Base-by-base conservation (phyloP, 2,888 invertebrate species). In the Drosophila acutilabella region DNA sequence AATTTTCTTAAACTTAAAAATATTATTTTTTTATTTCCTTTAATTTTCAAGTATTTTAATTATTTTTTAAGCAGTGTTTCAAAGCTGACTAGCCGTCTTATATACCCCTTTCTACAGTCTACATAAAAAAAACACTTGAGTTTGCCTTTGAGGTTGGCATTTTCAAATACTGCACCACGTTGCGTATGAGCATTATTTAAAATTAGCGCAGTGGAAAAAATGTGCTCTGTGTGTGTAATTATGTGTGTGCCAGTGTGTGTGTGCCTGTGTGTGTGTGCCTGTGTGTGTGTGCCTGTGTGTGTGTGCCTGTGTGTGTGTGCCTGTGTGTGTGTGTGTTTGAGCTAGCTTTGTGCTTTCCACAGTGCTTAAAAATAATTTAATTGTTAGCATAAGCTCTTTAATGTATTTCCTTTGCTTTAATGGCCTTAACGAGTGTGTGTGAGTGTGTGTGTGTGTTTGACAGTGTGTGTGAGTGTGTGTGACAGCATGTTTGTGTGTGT, bases 361-460 rank as follows among this genome's bases (percentile, higher is more conserved):
- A 68, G 68, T 74, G 78, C 81, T 87, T 74, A 74, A 76, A 81
- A 76, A 75, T 83, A 83, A 83, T 87, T 83, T 84, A 83, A 83
- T 83, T 83, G 82, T 81, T 84, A 16, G 79, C 76, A 64, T 74
- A 84, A 87, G 82, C 87, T 76, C 78, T 86, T 87, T 84, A 87
- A 84, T 81, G 74, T 62, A 44, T 64, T 78, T 71, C 71, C 51
- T 69, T 80, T 69, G 44, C 73, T 65, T 59, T 71, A 74, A 80
- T 78, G 78, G 70, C 64, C 59, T 2, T 47, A 41, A 56, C 33
- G 18, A 33, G 18, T 13, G 20, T 44, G 30, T 14, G 47, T 10
- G 30, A n/a, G 36, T 16, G 57, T 5, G 6, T 18, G 5, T 20
- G 40, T 36, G 4, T 18, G n/a, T n/a, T n/a, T n/a, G n/a, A n/a